Conservation (phyloP, 1,140 invertebrate species). For the Pomacea maculata region DNA sequence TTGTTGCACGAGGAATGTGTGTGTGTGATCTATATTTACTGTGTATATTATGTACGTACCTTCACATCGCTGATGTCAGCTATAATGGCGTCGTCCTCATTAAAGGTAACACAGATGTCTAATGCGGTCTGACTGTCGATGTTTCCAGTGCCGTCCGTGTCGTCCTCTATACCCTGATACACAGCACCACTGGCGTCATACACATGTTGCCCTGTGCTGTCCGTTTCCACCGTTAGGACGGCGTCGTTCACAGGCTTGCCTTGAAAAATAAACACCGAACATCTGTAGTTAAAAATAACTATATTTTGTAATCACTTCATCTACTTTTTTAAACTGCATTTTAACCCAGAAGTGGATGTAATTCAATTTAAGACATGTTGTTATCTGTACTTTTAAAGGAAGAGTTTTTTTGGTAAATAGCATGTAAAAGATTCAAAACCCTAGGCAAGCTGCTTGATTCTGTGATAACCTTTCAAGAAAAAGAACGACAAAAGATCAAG, state of each 20-base stretch:
- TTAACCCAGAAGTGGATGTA: no score
- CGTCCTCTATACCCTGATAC: slow-evolving; percentile 4
- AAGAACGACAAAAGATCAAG: no score
- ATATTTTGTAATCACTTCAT: neutral
- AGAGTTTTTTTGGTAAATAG: no score
- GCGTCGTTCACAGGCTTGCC: neutral
- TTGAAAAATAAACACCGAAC: neutral
- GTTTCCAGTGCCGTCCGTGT: neutral
- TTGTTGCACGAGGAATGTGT: no score
- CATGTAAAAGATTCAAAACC: no score
- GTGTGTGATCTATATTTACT: no score
- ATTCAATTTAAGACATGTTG: no score
- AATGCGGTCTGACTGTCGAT: neutral
- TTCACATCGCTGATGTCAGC: neutral
- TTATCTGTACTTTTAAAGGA: no score
- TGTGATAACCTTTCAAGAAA: no score
- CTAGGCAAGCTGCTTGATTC: no score
- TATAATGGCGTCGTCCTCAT: neutral
- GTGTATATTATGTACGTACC: neutral
- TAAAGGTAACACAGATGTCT: neutral
- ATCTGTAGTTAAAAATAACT: no score
- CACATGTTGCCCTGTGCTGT: slow-evolving; percentile 3
- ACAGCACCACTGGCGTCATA: slow-evolving; percentile 10
- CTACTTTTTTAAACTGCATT: no score
- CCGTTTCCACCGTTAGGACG: slow-evolving; percentile 14